Evolutionary conservation across 2,797 vertebrate species (phyloP).

Genomic region (Lepilemur septentrionalis): DNA sequence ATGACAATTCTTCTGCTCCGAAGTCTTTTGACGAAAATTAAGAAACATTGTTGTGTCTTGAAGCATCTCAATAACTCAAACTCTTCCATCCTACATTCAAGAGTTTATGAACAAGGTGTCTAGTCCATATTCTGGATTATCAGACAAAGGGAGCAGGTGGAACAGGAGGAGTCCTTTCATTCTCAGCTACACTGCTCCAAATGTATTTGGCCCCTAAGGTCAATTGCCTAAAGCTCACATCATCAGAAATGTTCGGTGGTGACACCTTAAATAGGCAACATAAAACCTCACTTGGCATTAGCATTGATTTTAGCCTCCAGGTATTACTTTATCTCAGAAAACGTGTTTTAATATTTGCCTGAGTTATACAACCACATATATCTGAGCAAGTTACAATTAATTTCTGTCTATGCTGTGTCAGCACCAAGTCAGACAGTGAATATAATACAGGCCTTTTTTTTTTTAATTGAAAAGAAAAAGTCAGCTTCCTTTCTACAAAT

Average conservation of each 20-base stretch:
- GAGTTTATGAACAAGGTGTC: neutral
- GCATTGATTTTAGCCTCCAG: constrained; percentile 73
- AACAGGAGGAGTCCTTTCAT: neutral
- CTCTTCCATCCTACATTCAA: neutral
- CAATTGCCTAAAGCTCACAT: constrained; percentile 61
- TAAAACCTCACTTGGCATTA: constrained; percentile 70
- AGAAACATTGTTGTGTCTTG: neutral
- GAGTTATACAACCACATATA: constrained; percentile 44
- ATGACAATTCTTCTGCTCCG: neutral
- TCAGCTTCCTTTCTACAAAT: constrained; percentile 50
- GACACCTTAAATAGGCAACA: constrained; percentile 67
- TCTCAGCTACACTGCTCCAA: neutral
- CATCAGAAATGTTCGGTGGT: constrained; percentile 37
- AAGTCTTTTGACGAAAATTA: neutral
- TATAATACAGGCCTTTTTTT: constrained; percentile 41
- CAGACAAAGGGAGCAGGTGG: neutral
- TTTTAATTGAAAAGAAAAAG: constrained; percentile 46
- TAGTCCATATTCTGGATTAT: neutral
- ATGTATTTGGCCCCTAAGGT: neutral
- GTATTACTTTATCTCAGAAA: constrained; percentile 59
- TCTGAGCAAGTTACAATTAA: constrained; percentile 71
- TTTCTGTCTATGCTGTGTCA: constrained; percentile 57
- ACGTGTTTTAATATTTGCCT: constrained; percentile 19
- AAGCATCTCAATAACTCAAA: neutral
- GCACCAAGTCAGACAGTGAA: constrained; percentile 39